Percentiles rank a stretch among this genome's conserved stretches.
These are phyloP conservation scores for Cheilosia soror DNA, from an alignment of 2,888 invertebrate species.

Conservation along the genomic window DNA sequence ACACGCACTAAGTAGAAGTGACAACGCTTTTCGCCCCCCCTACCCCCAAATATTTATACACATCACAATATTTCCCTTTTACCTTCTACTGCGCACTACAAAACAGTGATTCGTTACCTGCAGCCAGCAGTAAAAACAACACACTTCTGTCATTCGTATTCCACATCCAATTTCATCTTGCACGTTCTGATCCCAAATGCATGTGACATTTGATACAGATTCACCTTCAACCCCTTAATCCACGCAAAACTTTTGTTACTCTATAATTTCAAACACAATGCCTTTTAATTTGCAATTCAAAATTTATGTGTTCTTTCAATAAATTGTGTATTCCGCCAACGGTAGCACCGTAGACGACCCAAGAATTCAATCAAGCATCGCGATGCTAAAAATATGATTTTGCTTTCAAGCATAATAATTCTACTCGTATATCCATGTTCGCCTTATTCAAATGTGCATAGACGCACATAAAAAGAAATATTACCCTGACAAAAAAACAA, in stretches of 20 bases:
- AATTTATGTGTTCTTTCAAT: slow-evolving; percentile 65
- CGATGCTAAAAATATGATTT: slow-evolving; percentile 71
- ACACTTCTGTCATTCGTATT: background rate
- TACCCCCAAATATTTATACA: too few relatives aligned
- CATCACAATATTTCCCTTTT: too few relatives aligned
- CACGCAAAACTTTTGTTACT: slow-evolving; percentile 42
- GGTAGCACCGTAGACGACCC: slow-evolving; percentile 34
- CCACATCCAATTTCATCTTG: slow-evolving; percentile 3
- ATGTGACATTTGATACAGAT: slow-evolving; percentile 69
- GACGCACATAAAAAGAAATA: slow-evolving; percentile 71
- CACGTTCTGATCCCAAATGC: slow-evolving; percentile 20
- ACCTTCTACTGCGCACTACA: background rate
- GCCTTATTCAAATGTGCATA: slow-evolving; percentile 73
- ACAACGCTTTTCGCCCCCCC: too few relatives aligned
- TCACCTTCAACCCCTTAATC: slow-evolving; percentile 57
- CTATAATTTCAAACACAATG: slow-evolving; percentile 75
- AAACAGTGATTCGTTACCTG: background rate
- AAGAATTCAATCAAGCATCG: slow-evolving; percentile 73
- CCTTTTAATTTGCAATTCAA: slow-evolving; percentile 75
- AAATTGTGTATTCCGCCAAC: slow-evolving; percentile 35
- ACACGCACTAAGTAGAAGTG: too few relatives aligned
- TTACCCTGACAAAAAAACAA: slow-evolving; percentile 69
- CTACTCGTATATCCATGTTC: slow-evolving; percentile 13
- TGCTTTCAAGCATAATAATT: slow-evolving; percentile 25
- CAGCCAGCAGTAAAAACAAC: too few relatives aligned